These are phyloP conservation scores for Enteromius thamalakanensis DNA, from an alignment of 2,797 vertebrate genomes.

Conservation along the genomic window DNA sequence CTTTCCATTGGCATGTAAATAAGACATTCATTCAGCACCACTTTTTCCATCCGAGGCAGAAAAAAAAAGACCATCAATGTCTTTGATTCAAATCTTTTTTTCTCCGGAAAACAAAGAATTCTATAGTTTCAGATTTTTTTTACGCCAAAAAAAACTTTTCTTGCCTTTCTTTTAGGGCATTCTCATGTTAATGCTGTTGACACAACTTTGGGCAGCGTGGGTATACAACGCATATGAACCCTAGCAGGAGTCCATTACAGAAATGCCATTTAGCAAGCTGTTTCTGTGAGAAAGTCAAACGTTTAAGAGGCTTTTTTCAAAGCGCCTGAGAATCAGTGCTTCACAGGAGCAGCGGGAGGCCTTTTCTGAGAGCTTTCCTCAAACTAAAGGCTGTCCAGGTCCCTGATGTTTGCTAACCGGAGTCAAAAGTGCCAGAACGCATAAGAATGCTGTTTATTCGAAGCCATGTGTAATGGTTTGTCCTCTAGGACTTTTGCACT, in stretches of 20 bases:
- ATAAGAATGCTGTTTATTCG: conserved; percentile 72
- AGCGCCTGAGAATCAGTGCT: conserved; percentile 72
- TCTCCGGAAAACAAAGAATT: conserved; percentile 85
- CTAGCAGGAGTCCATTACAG: conserved; percentile 87
- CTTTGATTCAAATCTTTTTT: conserved; percentile 89
- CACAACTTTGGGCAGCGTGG: conserved; percentile 83
- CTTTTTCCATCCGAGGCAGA: conserved; percentile 71
- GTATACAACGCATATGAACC: conserved; percentile 85
- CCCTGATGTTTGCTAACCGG: conserved; percentile 78
- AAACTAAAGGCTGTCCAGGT: conserved; percentile 75
- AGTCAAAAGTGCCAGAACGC: conserved; percentile 76
- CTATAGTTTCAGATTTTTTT: conserved; percentile 88
- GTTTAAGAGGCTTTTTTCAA: conserved; percentile 78
- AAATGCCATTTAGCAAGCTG: conserved; percentile 85
- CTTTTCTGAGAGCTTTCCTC: conserved; percentile 69
- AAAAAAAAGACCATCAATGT: conserved; percentile 86
- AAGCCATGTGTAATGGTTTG: conserved; percentile 67
- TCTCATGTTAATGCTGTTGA: conserved; percentile 88
- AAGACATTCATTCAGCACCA: conserved; percentile 90
- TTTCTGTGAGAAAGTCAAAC: conserved; percentile 87
- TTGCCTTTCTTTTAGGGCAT: conserved; percentile 75
- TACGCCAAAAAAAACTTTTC: conserved; percentile 78
- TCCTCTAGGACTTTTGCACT: conserved; percentile 69
- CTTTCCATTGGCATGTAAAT: conserved; percentile 92
- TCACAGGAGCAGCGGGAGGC: conserved; percentile 75